phyloP scores from a whole-genome alignment of 2,113 vertebrate genomes.

The Albula glossodonta region DNA sequence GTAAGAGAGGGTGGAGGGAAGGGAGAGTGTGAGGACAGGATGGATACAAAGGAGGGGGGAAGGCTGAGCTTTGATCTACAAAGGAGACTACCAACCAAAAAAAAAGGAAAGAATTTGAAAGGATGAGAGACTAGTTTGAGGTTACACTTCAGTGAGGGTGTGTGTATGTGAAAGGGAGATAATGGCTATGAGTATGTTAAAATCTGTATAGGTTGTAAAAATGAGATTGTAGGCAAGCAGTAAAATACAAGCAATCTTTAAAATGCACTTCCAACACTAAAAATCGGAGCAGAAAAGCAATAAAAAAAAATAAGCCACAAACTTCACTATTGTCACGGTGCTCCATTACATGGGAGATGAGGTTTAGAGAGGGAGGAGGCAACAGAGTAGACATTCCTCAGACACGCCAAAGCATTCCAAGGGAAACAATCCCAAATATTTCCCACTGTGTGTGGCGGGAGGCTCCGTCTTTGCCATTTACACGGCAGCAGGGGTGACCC shows the following conservation, averaged over 20 bases:
- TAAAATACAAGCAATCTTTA: neutral
- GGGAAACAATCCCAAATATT: conserved; percentile 78
- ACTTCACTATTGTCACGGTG: conserved; percentile 38
- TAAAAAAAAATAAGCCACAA: conserved; percentile 19
- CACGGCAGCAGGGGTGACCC: neutral
- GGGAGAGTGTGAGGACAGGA: conserved; percentile 30
- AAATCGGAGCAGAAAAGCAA: neutral
- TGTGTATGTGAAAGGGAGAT: neutral
- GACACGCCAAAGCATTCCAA: conserved; percentile 76
- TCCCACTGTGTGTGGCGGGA: conserved; percentile 64
- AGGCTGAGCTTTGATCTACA: conserved; percentile 62
- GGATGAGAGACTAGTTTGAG: conserved; percentile 56
- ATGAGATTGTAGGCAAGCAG: too few species aligned
- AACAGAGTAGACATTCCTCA: conserved; percentile 63
- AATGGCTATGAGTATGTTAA: conserved; percentile 12
- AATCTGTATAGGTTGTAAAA: neutral
- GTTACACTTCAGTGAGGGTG: conserved; percentile 40
- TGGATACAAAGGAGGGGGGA: neutral
- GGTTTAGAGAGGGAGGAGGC: conserved; percentile 24
- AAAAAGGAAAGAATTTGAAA: conserved; percentile 59
- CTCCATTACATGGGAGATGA: conserved; percentile 42
- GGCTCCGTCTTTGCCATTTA: conserved; percentile 25
- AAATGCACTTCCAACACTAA: too few species aligned
- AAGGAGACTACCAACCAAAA: conserved; percentile 56
- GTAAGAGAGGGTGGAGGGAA: neutral